A percentile compares a stretch with the other conserved stretches of the same genome.
Conservation (phyloP, 2,797 vertebrate species). For the Poeciliopsis presidionis region DNA sequence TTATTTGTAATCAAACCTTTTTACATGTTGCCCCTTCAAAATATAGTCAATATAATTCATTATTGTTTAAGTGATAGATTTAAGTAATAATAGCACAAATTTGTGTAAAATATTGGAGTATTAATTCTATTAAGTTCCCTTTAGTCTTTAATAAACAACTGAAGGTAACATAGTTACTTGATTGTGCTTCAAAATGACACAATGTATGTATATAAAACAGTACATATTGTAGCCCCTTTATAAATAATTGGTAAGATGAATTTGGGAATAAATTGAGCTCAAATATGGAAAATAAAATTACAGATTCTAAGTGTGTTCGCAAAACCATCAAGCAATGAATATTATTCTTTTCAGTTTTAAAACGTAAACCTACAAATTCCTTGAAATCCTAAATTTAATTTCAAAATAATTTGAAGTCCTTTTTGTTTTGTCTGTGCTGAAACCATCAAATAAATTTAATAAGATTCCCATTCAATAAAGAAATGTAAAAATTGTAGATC, state of each 20-base stretch:
- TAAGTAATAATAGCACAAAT: no score
- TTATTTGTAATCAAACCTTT: slow-evolving; percentile 10
- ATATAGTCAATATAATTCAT: background rate
- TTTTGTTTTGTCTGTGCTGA: background rate
- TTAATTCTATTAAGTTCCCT: background rate
- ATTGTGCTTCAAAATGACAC: no score
- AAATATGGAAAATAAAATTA: background rate
- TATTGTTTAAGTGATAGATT: background rate
- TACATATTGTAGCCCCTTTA: background rate
- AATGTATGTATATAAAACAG: no score
- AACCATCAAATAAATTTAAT: background rate
- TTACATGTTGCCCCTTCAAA: background rate
- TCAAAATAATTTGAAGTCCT: background rate
- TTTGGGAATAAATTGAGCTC: background rate
- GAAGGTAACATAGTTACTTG: no score
- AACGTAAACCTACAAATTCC: background rate
- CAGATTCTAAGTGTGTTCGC: background rate
- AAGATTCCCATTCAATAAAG: background rate
- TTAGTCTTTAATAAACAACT: background rate
- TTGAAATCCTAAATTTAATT: background rate
- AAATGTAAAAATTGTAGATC: background rate
- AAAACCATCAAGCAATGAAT: background rate
- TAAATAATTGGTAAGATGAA: background rate
- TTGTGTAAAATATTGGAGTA: background rate
- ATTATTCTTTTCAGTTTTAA: background rate